Conservation (phyloP, 2,113 vertebrate genomes). For the Pseudonaja textilis region DNA sequence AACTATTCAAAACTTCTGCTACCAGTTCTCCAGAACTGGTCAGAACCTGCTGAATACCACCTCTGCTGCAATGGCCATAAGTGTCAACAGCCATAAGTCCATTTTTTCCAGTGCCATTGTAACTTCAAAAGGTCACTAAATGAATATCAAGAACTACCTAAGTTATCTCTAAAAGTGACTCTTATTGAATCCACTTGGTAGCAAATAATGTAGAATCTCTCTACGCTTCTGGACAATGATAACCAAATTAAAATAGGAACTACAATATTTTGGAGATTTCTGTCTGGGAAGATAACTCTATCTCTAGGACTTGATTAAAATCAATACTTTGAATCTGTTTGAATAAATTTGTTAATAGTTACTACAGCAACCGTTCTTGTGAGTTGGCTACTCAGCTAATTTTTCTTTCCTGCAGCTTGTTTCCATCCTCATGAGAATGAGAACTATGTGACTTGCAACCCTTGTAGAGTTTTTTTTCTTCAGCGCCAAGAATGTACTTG, state of each 20-base stretch:
- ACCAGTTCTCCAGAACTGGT: too few relatives aligned
- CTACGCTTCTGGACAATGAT: conserved; percentile 16
- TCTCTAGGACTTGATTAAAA: neutral
- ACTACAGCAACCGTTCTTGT: neutral
- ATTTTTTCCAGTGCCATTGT: too few relatives aligned
- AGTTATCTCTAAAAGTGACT: neutral
- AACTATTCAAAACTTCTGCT: too few relatives aligned
- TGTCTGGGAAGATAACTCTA: neutral
- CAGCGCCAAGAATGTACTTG: neutral
- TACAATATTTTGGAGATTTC: conserved; percentile 25
- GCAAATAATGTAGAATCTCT: conserved; percentile 10
- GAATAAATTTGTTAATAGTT: neutral
- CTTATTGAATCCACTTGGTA: conserved; percentile 11
- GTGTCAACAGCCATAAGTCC: too few relatives aligned
- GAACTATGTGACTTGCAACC: rapidly evolving
- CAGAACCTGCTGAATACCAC: too few relatives aligned
- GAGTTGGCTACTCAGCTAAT: neutral
- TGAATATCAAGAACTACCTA: neutral
- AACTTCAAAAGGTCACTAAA: neutral
- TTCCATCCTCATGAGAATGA: neutral
- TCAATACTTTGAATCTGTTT: neutral
- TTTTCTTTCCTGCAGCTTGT: neutral
- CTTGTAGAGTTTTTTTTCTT: neutral
- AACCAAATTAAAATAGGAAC: conserved; percentile 40
- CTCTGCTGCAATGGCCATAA: too few relatives aligned